phyloP scores from a whole-genome alignment of 2,113 vertebrate species.

The Oreamnos americanus region DNA sequence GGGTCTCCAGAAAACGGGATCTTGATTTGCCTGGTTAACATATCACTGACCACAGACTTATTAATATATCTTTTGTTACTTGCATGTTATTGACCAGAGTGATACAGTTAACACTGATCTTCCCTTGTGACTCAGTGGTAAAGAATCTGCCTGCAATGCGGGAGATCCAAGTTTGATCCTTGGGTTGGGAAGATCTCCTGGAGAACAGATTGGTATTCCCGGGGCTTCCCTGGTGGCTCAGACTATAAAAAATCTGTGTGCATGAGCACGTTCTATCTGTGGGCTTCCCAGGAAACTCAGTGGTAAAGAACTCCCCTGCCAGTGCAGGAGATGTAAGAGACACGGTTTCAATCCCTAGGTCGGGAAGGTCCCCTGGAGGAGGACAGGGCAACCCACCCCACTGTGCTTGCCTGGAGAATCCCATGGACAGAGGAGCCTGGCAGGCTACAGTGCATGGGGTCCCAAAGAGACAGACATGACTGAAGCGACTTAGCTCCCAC shows the following conservation, averaged over 20 bases:
- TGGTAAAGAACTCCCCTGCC: not conserved
- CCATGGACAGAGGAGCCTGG: not conserved
- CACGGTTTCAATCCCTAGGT: not conserved
- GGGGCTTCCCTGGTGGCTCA: not conserved
- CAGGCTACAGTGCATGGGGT: not conserved
- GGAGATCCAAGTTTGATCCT: not conserved
- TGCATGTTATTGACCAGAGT: not conserved
- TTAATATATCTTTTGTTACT: not conserved
- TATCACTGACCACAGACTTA: not conserved
- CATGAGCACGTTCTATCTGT: not conserved
- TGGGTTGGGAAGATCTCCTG: not conserved
- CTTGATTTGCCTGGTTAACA: not conserved
- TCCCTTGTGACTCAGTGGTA: not conserved
- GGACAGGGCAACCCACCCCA: not conserved
- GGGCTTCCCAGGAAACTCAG: not conserved
- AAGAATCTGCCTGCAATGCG: not conserved
- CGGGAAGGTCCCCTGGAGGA: not conserved
- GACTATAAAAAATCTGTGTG: not conserved
- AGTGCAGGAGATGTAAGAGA: not conserved
- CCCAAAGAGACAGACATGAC: not conserved
- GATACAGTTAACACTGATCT: not conserved
- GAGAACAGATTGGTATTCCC: not conserved
- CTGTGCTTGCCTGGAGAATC: not conserved
- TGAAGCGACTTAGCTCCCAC: not conserved
- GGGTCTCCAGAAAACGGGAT: fast-evolving